phyloP scores from a whole-genome alignment of 1,140 invertebrate genomes.

The Cydia amplana region DNA sequence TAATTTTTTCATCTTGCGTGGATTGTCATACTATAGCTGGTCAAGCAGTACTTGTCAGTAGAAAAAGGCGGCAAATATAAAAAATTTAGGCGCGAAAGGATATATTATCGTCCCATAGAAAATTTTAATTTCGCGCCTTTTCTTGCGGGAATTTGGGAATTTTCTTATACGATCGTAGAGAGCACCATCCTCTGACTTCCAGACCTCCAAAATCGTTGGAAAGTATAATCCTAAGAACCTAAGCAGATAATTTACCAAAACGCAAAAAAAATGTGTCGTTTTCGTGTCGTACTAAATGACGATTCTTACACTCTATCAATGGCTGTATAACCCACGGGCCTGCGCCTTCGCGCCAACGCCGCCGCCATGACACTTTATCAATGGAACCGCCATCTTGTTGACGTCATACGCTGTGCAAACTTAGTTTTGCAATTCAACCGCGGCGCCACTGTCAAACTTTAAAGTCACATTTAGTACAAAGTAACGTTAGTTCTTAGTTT shows the following conservation, averaged over 20 bases:
- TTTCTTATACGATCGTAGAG: too few relatives aligned
- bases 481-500: background rate
- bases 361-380: constrained; percentile 64
- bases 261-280: constrained; percentile 17
- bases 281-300: constrained; percentile 49
- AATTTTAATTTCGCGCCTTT: too few relatives aligned
- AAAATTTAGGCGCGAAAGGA: too few relatives aligned
- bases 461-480: background rate
- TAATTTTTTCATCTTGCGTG: too few relatives aligned
- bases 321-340: constrained; percentile 57
- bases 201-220: too few relatives aligned
- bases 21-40: too few relatives aligned
- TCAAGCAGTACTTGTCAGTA: too few relatives aligned
- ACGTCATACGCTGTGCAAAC: constrained; percentile 54
- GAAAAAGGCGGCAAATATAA: too few relatives aligned
- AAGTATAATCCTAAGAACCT: background rate
- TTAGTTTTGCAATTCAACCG: background rate
- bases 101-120: too few relatives aligned
- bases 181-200: too few relatives aligned
- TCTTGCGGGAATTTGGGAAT: too few relatives aligned
- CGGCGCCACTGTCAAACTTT: background rate
- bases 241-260: background rate
- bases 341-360: constrained; percentile 53
- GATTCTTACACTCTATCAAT: constrained; percentile 62
- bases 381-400: constrained; percentile 73